Conservation (phyloP, 2,888 invertebrate genomes). For the Drosophila sordidapex region DNA sequence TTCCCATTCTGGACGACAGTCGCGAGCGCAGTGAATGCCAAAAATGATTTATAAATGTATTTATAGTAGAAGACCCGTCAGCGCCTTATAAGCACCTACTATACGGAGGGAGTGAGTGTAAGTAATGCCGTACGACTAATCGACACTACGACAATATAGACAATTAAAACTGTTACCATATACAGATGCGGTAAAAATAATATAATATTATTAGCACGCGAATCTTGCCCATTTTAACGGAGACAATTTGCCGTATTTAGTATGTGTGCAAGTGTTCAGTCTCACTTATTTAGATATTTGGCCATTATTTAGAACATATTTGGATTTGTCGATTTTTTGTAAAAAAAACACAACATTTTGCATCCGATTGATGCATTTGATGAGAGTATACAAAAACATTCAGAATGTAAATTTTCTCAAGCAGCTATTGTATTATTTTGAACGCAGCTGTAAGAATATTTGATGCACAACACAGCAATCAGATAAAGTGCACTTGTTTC, state of each 20-base stretch:
- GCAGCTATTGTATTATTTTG: background rate
- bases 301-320: background rate
- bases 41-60: conserved; percentile 47
- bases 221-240: background rate
- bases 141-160: background rate
- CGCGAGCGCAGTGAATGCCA: conserved; percentile 59
- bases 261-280: background rate
- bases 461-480: conserved; percentile 55
- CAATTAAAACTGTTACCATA: conserved; percentile 49
- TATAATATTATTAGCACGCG: background rate
- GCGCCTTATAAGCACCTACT: conserved; percentile 3
- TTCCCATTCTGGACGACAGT: conserved; percentile 45
- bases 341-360: background rate
- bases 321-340: background rate
- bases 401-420: background rate
- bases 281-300: background rate
- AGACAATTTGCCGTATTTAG: background rate
- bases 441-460: conserved; percentile 17
- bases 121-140: background rate
- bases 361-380: background rate
- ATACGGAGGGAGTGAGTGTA: background rate
- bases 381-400: background rate
- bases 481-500: conserved; percentile 74
- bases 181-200: conserved; percentile 6
- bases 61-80: conserved; percentile 52